Percentiles rank a stretch among this genome's conserved stretches.
Evolutionary conservation across 2,113 vertebrate genomes (phyloP).

Genomic region (Gymnogyps californianus): DNA sequence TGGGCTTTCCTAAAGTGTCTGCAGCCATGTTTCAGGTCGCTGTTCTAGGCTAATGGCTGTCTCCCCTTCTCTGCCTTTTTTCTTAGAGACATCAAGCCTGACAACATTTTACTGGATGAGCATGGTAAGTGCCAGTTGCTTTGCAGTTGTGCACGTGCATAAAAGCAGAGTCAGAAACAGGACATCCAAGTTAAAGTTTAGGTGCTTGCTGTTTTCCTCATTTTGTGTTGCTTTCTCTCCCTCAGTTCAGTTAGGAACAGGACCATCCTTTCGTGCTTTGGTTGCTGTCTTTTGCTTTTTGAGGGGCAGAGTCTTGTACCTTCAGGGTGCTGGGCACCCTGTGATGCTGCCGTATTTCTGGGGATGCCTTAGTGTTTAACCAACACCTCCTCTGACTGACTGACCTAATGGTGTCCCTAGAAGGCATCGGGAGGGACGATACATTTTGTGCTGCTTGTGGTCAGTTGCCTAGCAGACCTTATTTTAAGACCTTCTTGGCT

Average conservation of each 20-base stretch:
- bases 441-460: not conserved
- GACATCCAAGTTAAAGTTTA: too few species aligned
- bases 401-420: fast-evolving
- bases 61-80: constrained; percentile 18
- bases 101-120: constrained; percentile 98
- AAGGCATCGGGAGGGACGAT: not conserved
- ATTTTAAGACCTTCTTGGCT: not conserved
- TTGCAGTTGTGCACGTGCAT: fast-evolving
- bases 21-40: fast-evolving
- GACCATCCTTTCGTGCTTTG: not conserved
- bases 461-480: not conserved
- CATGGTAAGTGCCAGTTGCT: constrained; percentile 79
- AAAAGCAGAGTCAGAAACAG: not conserved
- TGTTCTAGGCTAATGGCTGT: not conserved
- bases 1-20: not conserved
- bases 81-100: constrained; percentile 95
- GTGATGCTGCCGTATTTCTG: fast-evolving
- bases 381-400: not conserved
- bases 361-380: not conserved
- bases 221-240: not conserved
- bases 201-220: not conserved
- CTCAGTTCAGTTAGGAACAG: too few species aligned
- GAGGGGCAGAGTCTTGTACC: fast-evolving
- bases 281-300: not conserved
- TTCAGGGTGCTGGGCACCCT: not conserved